phyloP scores from a whole-genome alignment of 2,888 invertebrate species.

The Drosophila vallismaia region DNA sequence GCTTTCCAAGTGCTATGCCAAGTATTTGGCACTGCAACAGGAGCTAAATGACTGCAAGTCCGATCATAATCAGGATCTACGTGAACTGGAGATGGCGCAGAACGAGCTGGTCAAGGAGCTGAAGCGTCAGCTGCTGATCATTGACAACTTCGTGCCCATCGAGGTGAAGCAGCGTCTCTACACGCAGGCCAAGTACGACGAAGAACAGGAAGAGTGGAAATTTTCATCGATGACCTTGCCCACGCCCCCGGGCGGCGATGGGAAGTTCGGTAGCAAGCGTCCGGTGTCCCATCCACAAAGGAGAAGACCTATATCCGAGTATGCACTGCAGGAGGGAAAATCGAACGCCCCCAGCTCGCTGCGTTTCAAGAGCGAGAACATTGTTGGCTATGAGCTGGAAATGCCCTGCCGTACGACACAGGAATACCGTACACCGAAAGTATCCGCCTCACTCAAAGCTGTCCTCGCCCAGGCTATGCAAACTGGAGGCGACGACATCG shows the following conservation, averaged over 20 bases:
- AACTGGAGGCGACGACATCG: constrained; percentile 83
- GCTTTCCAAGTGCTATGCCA: constrained; percentile 94
- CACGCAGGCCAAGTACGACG: constrained; percentile 90
- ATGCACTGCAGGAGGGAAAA: constrained; percentile 85
- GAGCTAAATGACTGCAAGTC: constrained; percentile 93
- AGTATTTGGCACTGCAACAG: constrained; percentile 89
- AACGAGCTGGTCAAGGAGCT: constrained; percentile 96
- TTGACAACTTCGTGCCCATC: constrained; percentile 95
- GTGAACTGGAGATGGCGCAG: constrained; percentile 95
- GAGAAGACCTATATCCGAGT: constrained; percentile 87
- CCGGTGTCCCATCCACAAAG: constrained; percentile 88
- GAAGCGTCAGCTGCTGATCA: constrained; percentile 93
- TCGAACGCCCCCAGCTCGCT: constrained; percentile 74
- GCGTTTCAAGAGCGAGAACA: constrained; percentile 83
- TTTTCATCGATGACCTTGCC: constrained; percentile 83
- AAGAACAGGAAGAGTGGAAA: constrained; percentile 92
- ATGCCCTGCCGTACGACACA: constrained; percentile 84
- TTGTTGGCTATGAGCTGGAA: constrained; percentile 83
- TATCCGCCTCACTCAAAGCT: constrained; percentile 83
- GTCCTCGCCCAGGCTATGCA: constrained; percentile 84
- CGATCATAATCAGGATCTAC: constrained; percentile 95
- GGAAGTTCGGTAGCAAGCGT: constrained; percentile 83
- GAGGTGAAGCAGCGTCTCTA: constrained; percentile 91
- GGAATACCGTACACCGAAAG: constrained; percentile 83
- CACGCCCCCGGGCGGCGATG: constrained; percentile 74